Percentiles rank a stretch among this genome's conserved stretches.
Evolutionary conservation across 2,797 vertebrate species (phyloP).

Genomic region (Karalla daura): DNA sequence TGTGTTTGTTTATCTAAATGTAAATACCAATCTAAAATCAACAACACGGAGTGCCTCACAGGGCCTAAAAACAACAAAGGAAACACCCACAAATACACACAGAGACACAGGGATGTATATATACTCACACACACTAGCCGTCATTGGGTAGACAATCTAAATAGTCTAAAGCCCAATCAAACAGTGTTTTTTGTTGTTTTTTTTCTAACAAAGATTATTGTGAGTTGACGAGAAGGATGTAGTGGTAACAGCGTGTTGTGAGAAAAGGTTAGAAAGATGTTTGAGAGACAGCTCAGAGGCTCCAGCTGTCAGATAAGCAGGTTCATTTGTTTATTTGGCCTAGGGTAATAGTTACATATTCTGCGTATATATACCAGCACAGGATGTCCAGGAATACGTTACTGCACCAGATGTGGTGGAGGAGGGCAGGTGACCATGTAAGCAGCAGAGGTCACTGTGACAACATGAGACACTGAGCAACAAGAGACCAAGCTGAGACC

Average conservation of each 20-base stretch:
- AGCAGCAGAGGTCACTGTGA: slow-evolving; percentile 80
- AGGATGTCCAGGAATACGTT: too few species aligned
- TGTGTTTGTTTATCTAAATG: background rate
- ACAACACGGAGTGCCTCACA: too few species aligned
- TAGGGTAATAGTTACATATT: background rate
- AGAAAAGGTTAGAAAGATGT: background rate
- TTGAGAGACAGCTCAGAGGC: background rate
- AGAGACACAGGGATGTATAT: too few species aligned
- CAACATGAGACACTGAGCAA: slow-evolving; percentile 60
- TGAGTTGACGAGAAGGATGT: background rate
- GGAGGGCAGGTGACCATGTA: slow-evolving; percentile 26
- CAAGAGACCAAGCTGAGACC: slow-evolving; percentile 35
- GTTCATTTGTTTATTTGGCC: background rate
- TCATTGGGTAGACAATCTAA: too few species aligned
- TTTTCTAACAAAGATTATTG: too few species aligned
- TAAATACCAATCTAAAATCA: background rate
- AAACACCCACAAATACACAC: too few species aligned
- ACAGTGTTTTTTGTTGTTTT: too few species aligned
- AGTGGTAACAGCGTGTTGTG: background rate
- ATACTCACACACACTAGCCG: too few species aligned
- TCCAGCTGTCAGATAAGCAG: background rate
- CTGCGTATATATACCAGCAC: background rate
- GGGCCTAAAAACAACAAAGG: too few species aligned
- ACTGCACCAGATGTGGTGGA: too few species aligned
- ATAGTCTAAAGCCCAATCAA: too few species aligned